Evolutionary conservation across 2,888 invertebrate genomes (phyloP).

Genomic region (Clusia tigrina): DNA sequence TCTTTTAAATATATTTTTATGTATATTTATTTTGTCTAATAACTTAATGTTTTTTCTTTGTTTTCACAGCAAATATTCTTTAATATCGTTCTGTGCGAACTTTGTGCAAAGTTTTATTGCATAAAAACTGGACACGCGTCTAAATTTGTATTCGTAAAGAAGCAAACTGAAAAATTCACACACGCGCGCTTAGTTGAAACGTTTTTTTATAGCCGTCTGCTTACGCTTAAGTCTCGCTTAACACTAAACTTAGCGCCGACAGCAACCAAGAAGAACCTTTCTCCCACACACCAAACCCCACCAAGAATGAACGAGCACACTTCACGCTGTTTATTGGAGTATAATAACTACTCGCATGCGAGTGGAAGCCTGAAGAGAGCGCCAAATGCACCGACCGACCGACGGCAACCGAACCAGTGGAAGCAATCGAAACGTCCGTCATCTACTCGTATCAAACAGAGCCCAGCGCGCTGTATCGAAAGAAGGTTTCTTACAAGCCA

Average conservation of each 20-base stretch:
- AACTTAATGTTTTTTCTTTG: too few species aligned
- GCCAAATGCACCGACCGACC: background rate
- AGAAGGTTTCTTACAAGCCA: too few species aligned
- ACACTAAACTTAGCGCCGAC: conserved; percentile 18
- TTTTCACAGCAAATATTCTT: background rate
- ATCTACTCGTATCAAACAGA: too few species aligned
- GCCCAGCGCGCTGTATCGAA: too few species aligned
- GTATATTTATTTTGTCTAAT: too few species aligned
- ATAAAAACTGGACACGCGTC: background rate
- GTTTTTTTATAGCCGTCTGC: conserved; percentile 12
- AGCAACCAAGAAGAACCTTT: background rate
- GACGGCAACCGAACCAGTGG: background rate
- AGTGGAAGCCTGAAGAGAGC: background rate
- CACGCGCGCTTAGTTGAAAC: background rate
- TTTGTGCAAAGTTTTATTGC: too few species aligned
- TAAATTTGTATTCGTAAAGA: background rate
- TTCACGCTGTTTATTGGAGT: too few species aligned
- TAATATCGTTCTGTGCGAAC: background rate
- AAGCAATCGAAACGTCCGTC: background rate
- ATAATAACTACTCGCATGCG: background rate
- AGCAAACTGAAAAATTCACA: too few species aligned
- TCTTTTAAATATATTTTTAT: background rate
- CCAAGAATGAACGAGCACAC: background rate
- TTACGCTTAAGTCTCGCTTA: conserved; percentile 23
- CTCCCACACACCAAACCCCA: conserved; percentile 19